Base-by-base conservation (phyloP, 2,797 vertebrate species). In the Gambelia wislizenii region DNA sequence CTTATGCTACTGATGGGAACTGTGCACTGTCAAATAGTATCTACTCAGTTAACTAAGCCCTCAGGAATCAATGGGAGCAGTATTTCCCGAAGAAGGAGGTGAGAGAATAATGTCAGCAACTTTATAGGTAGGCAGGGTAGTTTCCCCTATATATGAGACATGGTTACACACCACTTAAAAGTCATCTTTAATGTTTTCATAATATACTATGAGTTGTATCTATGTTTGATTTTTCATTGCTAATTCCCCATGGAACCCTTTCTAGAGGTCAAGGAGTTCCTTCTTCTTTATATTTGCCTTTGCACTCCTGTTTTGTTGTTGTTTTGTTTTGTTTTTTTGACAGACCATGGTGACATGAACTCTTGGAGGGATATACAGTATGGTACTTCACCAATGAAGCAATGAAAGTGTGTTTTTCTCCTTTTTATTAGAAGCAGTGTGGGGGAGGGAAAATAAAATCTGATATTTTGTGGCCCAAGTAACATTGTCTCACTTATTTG, bases 1-100 rank as follows among this genome's bases (percentile, higher is more conserved):
- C 98, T 99, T 86, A 98, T 99, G 99, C 96, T 99, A 88, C 97
- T 99, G 90, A 97, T 99, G 97, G 99, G 99, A 8, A 99, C 98
- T 0, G 98, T 99, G 89, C 99, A 99, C 97, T 99, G 99, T 95
- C 99, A 99, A 91, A 99, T 99, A 72, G 99, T 99, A 95, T 99
- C 99, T n/a, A 99, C 99, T 0, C 98, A 99, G 96, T 96, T 98
- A 93, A 97, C 95, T 95, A 97, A 96, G 83, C 95, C 98, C 6
- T 86, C 95, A 0, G 97, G 96, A 64, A 95, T 69, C 95, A 98
- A 98, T 54, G 98, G 98, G 16, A 94, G 95, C 20, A 97, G 97
- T 87, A 97, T 98, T 56, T 94, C 96, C 67, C 97, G 98, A 94
- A 97, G 98, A 75, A 97, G 98, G 94, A 98, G 98, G 99, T 99